These are phyloP conservation scores for Notarius quadriscutis DNA, from an alignment of 2,113 vertebrate genomes.

Conservation along the genomic window DNA sequence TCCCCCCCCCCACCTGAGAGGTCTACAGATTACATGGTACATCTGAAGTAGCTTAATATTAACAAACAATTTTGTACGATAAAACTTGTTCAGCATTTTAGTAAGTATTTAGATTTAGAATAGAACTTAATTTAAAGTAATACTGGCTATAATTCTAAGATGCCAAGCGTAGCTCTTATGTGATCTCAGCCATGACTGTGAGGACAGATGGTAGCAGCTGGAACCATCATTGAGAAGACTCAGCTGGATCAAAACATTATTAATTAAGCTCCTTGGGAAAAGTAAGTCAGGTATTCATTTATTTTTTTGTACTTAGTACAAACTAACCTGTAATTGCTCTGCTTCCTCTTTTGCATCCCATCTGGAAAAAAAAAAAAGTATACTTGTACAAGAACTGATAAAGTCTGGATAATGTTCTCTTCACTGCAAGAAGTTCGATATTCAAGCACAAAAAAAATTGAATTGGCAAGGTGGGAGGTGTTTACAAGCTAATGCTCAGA, in stretches of 20 bases:
- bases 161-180: not conserved
- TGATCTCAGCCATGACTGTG: not conserved
- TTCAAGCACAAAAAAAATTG: not conserved
- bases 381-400: not conserved
- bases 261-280: not conserved
- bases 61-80: not conserved
- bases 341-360: conserved; percentile 69
- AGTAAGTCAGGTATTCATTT: conserved; percentile 14
- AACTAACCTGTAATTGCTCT: conserved; percentile 64
- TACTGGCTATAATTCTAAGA: conserved; percentile 8
- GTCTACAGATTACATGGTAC: not conserved
- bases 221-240: not conserved
- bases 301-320: conserved; percentile 12
- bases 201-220: conserved; percentile 11
- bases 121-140: not conserved
- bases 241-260: conserved; percentile 15
- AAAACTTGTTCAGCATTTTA: not conserved
- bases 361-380: conserved; percentile 57
- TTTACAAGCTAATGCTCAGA: not conserved
- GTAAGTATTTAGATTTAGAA: not conserved
- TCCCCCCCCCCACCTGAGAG: not conserved
- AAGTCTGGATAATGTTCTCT: not conserved
- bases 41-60: not conserved
- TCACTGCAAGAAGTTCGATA: not conserved
- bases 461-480: no score